Base-by-base conservation (phyloP, 2,797 vertebrate species). In the Clamator glandarius region DNA sequence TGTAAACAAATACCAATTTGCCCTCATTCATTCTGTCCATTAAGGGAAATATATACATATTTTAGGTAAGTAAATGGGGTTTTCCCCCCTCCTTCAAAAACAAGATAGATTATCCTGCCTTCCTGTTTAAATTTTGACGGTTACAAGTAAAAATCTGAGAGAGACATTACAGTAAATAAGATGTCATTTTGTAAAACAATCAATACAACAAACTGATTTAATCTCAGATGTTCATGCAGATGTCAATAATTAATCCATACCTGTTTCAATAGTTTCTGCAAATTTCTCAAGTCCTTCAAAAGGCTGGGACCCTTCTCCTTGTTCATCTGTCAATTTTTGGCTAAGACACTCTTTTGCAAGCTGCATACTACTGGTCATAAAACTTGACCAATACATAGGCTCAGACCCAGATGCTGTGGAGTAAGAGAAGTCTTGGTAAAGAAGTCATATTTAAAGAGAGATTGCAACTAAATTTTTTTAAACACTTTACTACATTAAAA, bases 341-440 rank as follows among this genome's bases (percentile, higher is more conserved):
- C 98, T 99, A 86, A 99, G 98, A 97, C 99, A 99, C 93, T 99
- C 99, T 96, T 99, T 99, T 84, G 99, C 99, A 64, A 99, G 96
- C 87, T 99, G 99, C 99, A 99, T 99, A 82, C 99, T 99, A 96
- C 99, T 99, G 2, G 99, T 99, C 99, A 99, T 99, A 94, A 99
- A 99, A 96, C 99, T 99, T 91, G 99, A 99, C 99, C 99, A 99
- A 94, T 98, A 99, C 99, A 99, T 99, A 39, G 99, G 99, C 94
- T 99, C 99, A 79, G 98, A 98, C 21, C 98, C 98, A 91, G 99
- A 99, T 36, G 98, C 99, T 99, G 96, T 20, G 80, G 61, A 96
- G 94, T 90, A 91, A 93, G 39, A 76, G 15, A 91, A 58, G 11
- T 44, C 31, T 73, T 46, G 83, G 79, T 79, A 93, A 92, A 92